Conservation (phyloP, 2,113 vertebrate genomes). For the mouse (Mus musculus) region GRCm39 chr12:4862501-4863000, state of each 20-base stretch:
- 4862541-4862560: too few species aligned
- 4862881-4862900: background rate
- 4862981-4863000: slow-evolving; percentile 85
- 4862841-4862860: background rate
- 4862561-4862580: background rate
- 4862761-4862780: background rate
- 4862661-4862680: slow-evolving; percentile 13
- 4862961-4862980: slow-evolving; percentile 93
- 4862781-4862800: slow-evolving; percentile 8
- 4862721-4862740: background rate
- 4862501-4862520: too few species aligned
- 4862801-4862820: slow-evolving; percentile 18
- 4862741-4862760: slow-evolving; percentile 27
- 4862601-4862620: slow-evolving; percentile 6
- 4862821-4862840: background rate
- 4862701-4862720: background rate
- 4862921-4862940: slow-evolving; percentile 89
- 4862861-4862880: slow-evolving; percentile 18
- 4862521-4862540: too few species aligned
- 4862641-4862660: background rate
- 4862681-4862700: background rate
- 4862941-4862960: slow-evolving; percentile 90
- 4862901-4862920: slow-evolving; percentile 84
- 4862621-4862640: background rate
- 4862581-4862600: background rate